phyloP scores from a whole-genome alignment of 2,797 vertebrate species.

The Myripristis jacobus region DNA sequence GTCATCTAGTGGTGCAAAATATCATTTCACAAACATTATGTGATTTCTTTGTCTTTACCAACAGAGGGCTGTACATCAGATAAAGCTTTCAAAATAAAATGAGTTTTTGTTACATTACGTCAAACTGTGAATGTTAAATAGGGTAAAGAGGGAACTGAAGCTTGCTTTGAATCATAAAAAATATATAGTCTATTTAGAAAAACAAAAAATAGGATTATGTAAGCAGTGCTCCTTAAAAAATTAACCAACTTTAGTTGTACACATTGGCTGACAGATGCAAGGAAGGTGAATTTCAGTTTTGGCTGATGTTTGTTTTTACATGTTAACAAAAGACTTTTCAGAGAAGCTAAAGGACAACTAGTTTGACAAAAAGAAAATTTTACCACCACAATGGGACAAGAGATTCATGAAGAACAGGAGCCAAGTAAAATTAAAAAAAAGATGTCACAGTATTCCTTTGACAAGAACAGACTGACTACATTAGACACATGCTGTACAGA shows the following conservation, averaged over 20 bases:
- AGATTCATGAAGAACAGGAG: neutral
- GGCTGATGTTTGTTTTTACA: neutral
- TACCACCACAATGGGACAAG: too few species aligned
- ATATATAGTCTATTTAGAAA: slow-evolving; percentile 29
- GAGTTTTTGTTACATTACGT: too few species aligned
- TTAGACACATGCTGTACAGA: too few species aligned
- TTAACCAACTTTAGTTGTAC: neutral
- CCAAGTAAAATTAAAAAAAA: too few species aligned
- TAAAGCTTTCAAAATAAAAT: too few species aligned
- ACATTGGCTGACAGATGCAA: neutral
- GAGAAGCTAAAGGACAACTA: neutral
- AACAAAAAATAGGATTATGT: neutral
- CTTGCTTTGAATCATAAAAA: neutral
- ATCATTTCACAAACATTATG: neutral
- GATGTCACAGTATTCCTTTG: too few species aligned
- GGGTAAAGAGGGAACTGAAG: neutral
- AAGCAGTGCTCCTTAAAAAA: neutral
- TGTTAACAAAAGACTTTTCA: neutral
- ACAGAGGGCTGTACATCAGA: too few species aligned
- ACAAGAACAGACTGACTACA: too few species aligned
- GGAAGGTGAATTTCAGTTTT: neutral
- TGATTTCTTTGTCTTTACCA: neutral
- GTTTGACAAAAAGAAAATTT: neutral
- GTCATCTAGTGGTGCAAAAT: slow-evolving; percentile 49
- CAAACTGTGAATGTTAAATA: neutral